Base-by-base conservation (phyloP, 2,113 vertebrate genomes). In the Amblyopsis rosae region DNA sequence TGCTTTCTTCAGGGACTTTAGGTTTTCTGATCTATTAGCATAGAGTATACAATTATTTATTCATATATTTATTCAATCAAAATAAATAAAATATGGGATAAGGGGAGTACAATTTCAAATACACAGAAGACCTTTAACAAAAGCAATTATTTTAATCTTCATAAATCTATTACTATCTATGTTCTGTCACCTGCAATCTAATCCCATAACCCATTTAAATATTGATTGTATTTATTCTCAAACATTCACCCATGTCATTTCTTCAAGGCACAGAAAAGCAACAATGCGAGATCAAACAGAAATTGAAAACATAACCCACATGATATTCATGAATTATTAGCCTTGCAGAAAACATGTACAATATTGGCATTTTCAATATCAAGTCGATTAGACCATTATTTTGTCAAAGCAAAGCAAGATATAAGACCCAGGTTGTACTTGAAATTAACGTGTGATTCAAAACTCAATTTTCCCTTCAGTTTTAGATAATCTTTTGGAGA, bases 361-460 rank as follows among this genome's bases (percentile, higher is more conserved):
- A 62, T 62, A 70, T 49, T 65, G 33, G 67, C 69, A 73, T 59
- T 80, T 74, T 59, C 70, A 71, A 79, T 79, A 81, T 65, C 75
- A 79, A 74, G 71, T 64, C 72, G 65, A 71, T 81, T 73, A 76
- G 54, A 55, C 35, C 33, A 57, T 73, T 69, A 33, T n/a, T 73
- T 68, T 70, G 69, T 68, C 65, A 19, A 69, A 67, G 7, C 61
- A 75, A 56, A 69, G 66, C 35, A 41, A 41, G 4, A 8, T 41
- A 3, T 2, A 41, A 47, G 62, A 73, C 70, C 50, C 59, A 0
- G 63, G 70, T 72, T 41, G 33, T 69, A 57, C 46, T 66, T 33
- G 54, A 35, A 69, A 65, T 79, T 53, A 57, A 55, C 35, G 47
- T n/a, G 47, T 32, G 59, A 72, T 61, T 71, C 3, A 48, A 65